Evolutionary conservation across 2,113 vertebrate species (phyloP), one percentile per base, ranked within the genome.

Genomic region (Copsychus sechellarum): DNA sequence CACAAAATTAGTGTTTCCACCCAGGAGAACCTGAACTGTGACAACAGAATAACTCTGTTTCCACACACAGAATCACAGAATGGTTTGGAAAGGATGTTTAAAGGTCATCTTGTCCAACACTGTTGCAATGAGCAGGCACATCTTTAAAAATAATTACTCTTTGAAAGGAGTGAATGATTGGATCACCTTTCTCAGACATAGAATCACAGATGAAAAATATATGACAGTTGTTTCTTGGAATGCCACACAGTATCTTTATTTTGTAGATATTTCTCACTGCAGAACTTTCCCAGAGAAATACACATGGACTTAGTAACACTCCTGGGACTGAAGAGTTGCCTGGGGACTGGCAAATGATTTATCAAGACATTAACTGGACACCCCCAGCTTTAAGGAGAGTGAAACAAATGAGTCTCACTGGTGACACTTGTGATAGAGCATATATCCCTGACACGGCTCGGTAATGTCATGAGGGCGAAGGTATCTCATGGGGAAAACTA

Each of bases 401-500:
- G 64, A 81, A 61, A 70, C 1, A 33, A 78, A 5, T 21, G 34
- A 66, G 43, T 74, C 29, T 12, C 21, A 8, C 16, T 3, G 69
- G 36, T 26, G 82, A 43, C 14, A 26, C 31, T 5, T 33, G 38
- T 34, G 56, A 47, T 3, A 23, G 14, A 56, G 48, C 25, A 3
- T 5, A 3, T 5, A 31, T 29, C 45, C 81, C 47, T 47, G 79
- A 25, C 20, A 11, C 8, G 22, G 73, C 56, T 28, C 0, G 0
- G 26, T 5, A 36, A 1, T 18, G 38, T 31, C 25, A 1, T 1
- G 11, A 34, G 65, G 21, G 65, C 1, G 0, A n/a, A 2, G 2
- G 29, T 16, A 36, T 23, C 54, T 38, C 53, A 5, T 5, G 4
- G 28, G 18, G 47, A 13, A 66, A 79, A 80, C 48, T 5, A 18